A percentile compares a stretch with the other conserved stretches of the same genome.
phyloP scores from a whole-genome alignment of 2,888 invertebrate species.

The Dermolepida albohirtum region DNA sequence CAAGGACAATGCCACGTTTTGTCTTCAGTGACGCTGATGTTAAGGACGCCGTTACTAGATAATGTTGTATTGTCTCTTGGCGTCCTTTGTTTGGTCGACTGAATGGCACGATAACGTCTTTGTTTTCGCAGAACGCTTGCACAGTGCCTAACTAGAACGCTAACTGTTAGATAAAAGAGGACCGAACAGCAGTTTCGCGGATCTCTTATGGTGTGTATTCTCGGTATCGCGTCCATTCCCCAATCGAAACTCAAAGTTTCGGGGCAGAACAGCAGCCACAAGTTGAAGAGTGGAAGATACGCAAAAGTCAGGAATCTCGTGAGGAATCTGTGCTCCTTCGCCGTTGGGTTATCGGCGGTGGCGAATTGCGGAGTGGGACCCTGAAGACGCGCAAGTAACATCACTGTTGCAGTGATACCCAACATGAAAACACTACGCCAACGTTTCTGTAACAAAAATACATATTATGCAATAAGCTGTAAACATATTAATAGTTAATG shows the following conservation, averaged over 20 bases:
- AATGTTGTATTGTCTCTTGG: constrained; percentile 40
- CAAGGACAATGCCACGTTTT: constrained; percentile 67
- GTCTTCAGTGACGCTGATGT: constrained; percentile 37
- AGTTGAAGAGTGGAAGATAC: constrained; percentile 92
- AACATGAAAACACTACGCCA: constrained; percentile 78
- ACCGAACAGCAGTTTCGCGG: constrained; percentile 81
- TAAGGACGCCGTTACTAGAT: constrained; percentile 28
- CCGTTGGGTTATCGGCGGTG: constrained; percentile 95
- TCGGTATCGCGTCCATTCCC: constrained; percentile 97
- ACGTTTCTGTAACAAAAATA: constrained; percentile 73
- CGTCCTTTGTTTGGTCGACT: constrained; percentile 39
- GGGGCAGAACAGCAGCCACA: constrained; percentile 88
- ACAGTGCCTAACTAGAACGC: constrained; percentile 51
- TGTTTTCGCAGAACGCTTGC: constrained; percentile 37
- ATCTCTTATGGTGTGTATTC: constrained; percentile 83
- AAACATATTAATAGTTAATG: neutral
- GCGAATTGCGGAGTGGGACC: constrained; percentile 88
- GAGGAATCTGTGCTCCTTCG: constrained; percentile 83
- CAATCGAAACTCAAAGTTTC: constrained; percentile 95
- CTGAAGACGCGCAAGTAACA: constrained; percentile 82
- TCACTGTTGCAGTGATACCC: constrained; percentile 73
- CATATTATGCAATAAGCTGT: constrained; percentile 1
- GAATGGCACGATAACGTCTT: constrained; percentile 38
- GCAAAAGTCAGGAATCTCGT: constrained; percentile 90
- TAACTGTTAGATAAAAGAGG: constrained; percentile 75